Base-by-base conservation (phyloP, 2,113 vertebrate genomes). In the Planiliza haematocheilus region DNA sequence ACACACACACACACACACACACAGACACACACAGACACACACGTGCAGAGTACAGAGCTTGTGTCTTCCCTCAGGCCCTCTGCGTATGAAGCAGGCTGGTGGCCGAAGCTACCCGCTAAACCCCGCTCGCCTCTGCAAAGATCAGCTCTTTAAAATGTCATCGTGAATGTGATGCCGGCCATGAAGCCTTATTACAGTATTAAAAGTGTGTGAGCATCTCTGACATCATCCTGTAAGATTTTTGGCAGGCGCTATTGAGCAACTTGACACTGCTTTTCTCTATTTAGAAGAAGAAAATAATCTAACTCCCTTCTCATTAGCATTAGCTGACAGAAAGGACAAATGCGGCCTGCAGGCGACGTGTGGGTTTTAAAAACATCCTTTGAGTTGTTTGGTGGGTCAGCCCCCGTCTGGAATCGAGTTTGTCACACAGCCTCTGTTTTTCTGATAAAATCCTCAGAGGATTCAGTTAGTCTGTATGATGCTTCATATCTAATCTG, bases 401-500 rank as follows among this genome's bases (percentile, higher is more conserved):
- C 17, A 13, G 30, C 34, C 24, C 38, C 37, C 20, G 76, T 69
- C 70, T 17, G 56, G 50, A 61, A 4, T 38, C 1, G 6, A 48
- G 49, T 69, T 60, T 66, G 48, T 73, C 56, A 41, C 55, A 18
- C 46, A 8, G 52, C 65, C 36, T 63, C 38, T 64, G 64, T 81
- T 79, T 68, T 52, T 73, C 70, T n/a, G 61, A 57, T 61, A 48
- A 84, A 76, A 86, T 82, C 83, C 67, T 57, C 67, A 7, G 3
- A 50, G 69, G 78, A 79, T 91, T 82, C 70, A 53, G 20, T 18
- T 70, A 30, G 45, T 45, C 75, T 68, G 53, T 69, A 20, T 68
- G 62, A 82, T 74, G 79, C 37, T n/a, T 73, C 38, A 39, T 79
- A 85, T 87, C 77, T 81, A 81, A 89, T 85, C 77, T 82, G 74